Percentiles rank a stretch among this genome's conserved stretches.
Conservation (phyloP, 23 tunicate genomes). For the Aplidium turbinatum region DNA sequence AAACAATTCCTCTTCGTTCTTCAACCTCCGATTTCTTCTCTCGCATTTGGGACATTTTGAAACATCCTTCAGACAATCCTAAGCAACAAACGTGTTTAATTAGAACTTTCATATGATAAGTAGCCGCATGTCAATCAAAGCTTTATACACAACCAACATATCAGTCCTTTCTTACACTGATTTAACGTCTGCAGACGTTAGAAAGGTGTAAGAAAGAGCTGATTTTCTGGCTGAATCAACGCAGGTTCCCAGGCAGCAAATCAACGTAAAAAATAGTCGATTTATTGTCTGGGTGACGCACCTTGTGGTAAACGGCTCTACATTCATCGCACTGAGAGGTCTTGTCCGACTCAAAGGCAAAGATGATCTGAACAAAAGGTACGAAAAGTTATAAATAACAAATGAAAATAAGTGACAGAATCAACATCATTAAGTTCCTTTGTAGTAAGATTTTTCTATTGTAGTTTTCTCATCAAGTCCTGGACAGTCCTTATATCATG, state of each 20-base stretch:
- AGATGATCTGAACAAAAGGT: constrained; percentile 52
- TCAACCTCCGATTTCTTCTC: constrained; percentile 40
- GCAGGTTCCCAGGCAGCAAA: too few species aligned
- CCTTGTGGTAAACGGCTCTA: constrained; percentile 82
- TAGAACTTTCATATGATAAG: neutral
- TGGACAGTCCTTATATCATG: too few species aligned
- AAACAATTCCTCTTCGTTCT: neutral
- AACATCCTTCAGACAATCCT: constrained; percentile 46
- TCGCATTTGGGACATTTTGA: constrained; percentile 66
- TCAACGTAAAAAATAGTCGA: neutral
- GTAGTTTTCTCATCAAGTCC: too few species aligned
- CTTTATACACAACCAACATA: too few species aligned
- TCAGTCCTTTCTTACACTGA: too few species aligned
- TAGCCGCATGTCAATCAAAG: neutral
- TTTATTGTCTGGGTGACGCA: neutral
- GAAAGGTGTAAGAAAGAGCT: too few species aligned
- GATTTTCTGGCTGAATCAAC: too few species aligned
- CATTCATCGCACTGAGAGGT: constrained; percentile 76
- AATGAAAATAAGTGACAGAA: too few species aligned
- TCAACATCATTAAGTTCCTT: too few species aligned
- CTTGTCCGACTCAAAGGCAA: constrained; percentile 76
- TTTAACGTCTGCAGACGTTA: too few species aligned
- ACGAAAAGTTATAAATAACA: neutral
- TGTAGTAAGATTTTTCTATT: too few species aligned
- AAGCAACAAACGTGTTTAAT: neutral